Evolutionary conservation across 2,113 vertebrate genomes (phyloP).

Genomic region (Ammodytes dubius): DNA sequence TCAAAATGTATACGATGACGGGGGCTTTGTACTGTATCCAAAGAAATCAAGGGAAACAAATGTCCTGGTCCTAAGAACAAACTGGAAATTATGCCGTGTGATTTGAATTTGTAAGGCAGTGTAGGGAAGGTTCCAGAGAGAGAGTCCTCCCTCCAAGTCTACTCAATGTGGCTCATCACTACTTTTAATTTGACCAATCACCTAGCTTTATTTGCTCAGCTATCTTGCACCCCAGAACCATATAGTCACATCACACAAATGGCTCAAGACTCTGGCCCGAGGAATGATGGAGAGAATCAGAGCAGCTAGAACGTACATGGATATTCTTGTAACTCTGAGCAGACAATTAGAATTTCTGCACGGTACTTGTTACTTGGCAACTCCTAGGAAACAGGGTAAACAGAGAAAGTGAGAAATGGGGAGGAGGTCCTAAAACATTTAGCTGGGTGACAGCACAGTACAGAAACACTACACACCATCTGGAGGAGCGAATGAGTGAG

Average conservation of each 20-base stretch:
- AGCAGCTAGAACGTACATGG: constrained; percentile 29
- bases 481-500: constrained; percentile 52
- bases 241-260: constrained; percentile 44
- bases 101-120: constrained; percentile 40
- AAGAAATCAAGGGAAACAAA: constrained; percentile 36
- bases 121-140: constrained; percentile 50
- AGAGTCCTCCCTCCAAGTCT: constrained; percentile 35
- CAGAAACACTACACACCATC: constrained; percentile 69
- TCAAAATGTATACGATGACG: constrained; percentile 13
- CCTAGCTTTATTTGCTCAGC: constrained; percentile 35
- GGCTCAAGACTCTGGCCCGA: constrained; percentile 18
- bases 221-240: constrained; percentile 35
- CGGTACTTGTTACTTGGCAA: constrained; percentile 69
- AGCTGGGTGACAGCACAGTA: constrained; percentile 40
- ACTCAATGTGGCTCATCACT: constrained; percentile 53
- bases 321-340: constrained; percentile 58
- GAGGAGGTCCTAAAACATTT: constrained; percentile 48
- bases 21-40: neutral
- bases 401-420: constrained; percentile 42
- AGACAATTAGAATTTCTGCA: constrained; percentile 66
- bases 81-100: constrained; percentile 29
- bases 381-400: constrained; percentile 59
- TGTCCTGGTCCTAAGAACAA: neutral
- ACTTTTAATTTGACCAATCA: constrained; percentile 48
- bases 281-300: constrained; percentile 24